A percentile compares a stretch with the other conserved stretches of the same genome.
Evolutionary conservation across 2,888 invertebrate genomes (phyloP).

Genomic region (Xestia ashworthii): DNA sequence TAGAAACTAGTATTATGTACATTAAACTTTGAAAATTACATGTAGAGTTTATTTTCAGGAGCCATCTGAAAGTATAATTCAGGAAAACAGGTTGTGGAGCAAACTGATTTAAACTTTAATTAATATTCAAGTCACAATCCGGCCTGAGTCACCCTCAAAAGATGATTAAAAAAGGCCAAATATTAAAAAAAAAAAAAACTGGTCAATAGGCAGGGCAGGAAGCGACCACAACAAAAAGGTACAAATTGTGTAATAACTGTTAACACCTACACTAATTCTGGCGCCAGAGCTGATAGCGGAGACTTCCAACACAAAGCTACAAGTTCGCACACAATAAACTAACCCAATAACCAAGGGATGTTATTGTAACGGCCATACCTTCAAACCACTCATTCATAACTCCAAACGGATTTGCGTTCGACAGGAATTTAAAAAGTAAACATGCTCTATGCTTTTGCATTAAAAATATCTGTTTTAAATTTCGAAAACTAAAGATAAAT

Average conservation of each 20-base stretch:
- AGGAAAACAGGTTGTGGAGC: not conserved
- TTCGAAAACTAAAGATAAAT: constrained; percentile 30
- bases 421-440: constrained; percentile 73
- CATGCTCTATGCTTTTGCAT: constrained; percentile 68
- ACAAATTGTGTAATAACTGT: constrained; percentile 50
- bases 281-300: constrained; percentile 75
- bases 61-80: not conserved
- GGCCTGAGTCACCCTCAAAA: constrained; percentile 17
- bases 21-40: too few relatives aligned
- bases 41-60: not conserved
- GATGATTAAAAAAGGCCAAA: constrained; percentile 3
- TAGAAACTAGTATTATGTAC: not conserved
- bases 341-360: constrained; percentile 76
- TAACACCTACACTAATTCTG: constrained; percentile 63
- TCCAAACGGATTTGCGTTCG: constrained; percentile 69
- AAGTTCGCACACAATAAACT: constrained; percentile 77
- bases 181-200: constrained; percentile 27
- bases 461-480: constrained; percentile 51
- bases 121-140: not conserved
- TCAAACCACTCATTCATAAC: constrained; percentile 76
- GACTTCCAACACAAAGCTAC: constrained; percentile 67
- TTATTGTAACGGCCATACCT: constrained; percentile 68
- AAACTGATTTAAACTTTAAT: not conserved
- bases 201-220: constrained; percentile 32
- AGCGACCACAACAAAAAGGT: constrained; percentile 41